Conservation (phyloP, 2,888 invertebrate genomes). For the Noctua pronuba region DNA sequence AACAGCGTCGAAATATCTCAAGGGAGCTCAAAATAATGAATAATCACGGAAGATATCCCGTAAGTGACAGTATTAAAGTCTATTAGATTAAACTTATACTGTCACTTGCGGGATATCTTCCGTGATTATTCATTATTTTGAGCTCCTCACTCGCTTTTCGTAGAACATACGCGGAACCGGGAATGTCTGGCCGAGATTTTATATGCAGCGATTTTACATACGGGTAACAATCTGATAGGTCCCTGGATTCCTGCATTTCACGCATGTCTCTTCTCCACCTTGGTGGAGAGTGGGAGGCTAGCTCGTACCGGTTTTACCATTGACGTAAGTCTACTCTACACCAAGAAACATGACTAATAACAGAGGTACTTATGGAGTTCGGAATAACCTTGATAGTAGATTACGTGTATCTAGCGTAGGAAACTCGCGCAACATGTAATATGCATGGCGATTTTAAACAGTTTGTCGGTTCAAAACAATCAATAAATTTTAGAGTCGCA, state of each 20-base stretch:
- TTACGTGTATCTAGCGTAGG: constrained; percentile 19
- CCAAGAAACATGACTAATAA: constrained; percentile 51
- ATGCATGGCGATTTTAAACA: constrained; percentile 35
- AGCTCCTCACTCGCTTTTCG: too few relatives aligned
- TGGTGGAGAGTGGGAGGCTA: not conserved
- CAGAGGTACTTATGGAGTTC: not conserved
- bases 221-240: not conserved
- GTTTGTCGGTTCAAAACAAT: constrained; percentile 1
- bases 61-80: too few relatives aligned
- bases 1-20: too few relatives aligned
- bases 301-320: not conserved
- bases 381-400: constrained; percentile 48
- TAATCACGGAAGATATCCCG: too few relatives aligned
- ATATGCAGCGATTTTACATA: too few relatives aligned
- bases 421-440: constrained; percentile 25
- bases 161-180: too few relatives aligned
- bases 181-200: too few relatives aligned
- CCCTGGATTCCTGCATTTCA: not conserved
- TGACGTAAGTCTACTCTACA: not conserved
- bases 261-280: not conserved
- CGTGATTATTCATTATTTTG: too few relatives aligned
- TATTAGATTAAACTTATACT: too few relatives aligned
- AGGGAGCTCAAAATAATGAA: too few relatives aligned
- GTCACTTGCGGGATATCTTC: too few relatives aligned
- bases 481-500: not conserved